Conservation (phyloP, 2,888 invertebrate genomes). For the Melanostoma mellinum region DNA sequence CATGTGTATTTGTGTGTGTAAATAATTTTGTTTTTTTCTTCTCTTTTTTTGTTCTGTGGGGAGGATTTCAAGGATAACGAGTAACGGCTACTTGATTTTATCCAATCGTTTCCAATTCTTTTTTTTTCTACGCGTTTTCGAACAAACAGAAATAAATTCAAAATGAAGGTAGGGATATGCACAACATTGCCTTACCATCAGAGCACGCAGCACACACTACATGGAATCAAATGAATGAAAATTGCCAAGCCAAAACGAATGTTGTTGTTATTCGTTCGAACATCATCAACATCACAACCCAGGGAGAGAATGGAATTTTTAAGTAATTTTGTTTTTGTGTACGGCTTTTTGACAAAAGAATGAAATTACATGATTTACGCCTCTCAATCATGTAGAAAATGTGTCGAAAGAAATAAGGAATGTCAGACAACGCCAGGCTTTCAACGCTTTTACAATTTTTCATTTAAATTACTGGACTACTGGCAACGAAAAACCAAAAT, state of each 20-base stretch:
- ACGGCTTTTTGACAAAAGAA: slow-evolving; percentile 52
- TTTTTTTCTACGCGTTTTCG: neutral
- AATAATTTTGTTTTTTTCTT: neutral
- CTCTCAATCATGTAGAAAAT: slow-evolving; percentile 29
- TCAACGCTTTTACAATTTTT: slow-evolving; percentile 32
- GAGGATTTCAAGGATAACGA: neutral
- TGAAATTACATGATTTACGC: slow-evolving; percentile 60
- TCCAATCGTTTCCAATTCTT: slow-evolving; percentile 4
- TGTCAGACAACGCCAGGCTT: slow-evolving; percentile 7
- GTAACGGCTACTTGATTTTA: neutral
- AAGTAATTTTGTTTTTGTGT: slow-evolving; percentile 23
- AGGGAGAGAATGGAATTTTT: slow-evolving; percentile 38
- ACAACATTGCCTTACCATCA: neutral
- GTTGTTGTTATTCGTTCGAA: neutral
- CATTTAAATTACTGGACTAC: slow-evolving; percentile 15
- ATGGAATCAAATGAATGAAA: slow-evolving; percentile 46
- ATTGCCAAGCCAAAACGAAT: slow-evolving; percentile 34
- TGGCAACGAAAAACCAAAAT: neutral
- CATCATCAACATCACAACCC: slow-evolving; percentile 15
- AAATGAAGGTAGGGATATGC: neutral
- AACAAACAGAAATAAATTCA: slow-evolving; percentile 18
- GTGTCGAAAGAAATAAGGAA: slow-evolving; percentile 17
- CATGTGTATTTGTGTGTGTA: too few species aligned
- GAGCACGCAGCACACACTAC: neutral
- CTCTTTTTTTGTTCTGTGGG: neutral